Evolutionary conservation across 2,797 vertebrate genomes (phyloP).

Genomic region (Eulemur rubriventer): DNA sequence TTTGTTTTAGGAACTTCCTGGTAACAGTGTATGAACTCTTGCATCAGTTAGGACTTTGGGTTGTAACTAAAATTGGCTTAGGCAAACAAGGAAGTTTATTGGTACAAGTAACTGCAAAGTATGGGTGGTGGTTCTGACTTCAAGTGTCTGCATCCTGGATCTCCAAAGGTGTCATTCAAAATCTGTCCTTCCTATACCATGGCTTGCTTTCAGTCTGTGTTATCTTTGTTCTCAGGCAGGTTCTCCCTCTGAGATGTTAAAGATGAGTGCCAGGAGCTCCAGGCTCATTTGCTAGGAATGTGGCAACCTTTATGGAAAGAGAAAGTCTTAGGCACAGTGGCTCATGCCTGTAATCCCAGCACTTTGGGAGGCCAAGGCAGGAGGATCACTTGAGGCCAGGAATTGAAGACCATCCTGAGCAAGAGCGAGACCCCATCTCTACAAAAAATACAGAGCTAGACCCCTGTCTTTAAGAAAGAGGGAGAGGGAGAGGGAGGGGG

Average conservation of each 20-base stretch:
- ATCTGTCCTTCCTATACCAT: not conserved
- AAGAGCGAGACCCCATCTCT: not conserved
- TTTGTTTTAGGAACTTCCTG: conserved; percentile 61
- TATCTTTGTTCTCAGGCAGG: not conserved
- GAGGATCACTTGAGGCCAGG: no score
- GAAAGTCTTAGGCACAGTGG: not conserved
- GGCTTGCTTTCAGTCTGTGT: not conserved
- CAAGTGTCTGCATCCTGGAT: not conserved
- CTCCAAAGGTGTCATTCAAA: not conserved
- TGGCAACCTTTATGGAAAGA: not conserved
- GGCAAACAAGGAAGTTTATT: not conserved
- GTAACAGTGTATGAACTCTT: conserved; percentile 44
- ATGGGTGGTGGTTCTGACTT: not conserved
- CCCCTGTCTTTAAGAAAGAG: no score
- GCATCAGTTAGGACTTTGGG: not conserved
- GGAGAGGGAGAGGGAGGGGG: no score
- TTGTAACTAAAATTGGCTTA: conserved; percentile 6
- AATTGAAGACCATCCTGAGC: no score
- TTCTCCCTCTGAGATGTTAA: not conserved
- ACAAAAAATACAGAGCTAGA: not conserved
- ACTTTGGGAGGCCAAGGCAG: no score
- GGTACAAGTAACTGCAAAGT: conserved; percentile 4
- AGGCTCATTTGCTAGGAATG: not conserved
- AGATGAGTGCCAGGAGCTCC: not conserved
- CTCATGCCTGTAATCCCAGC: no score